Base-by-base conservation (phyloP, 2,888 invertebrate species). In the Chromoteleia sp. region DNA sequence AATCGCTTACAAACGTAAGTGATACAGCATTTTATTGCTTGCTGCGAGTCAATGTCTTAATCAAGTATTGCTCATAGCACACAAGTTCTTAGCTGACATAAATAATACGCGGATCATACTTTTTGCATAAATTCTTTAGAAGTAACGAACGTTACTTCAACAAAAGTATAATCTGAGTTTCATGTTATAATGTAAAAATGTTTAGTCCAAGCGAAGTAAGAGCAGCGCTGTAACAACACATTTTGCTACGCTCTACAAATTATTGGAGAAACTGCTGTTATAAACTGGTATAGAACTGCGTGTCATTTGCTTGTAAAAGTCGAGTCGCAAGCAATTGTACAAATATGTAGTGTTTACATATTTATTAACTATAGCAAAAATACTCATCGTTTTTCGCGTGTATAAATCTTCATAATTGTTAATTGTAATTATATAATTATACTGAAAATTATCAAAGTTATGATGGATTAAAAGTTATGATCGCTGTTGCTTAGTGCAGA, bases 231-330 rank as follows among this genome's bases (percentile, higher is more conserved):
- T 88, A 90, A 88, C 87, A 86, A 84, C 86, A 85, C 85, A 85
- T 83, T 85, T 85, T 56, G 88, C 86, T 80, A 89, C 89, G 91
- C 90, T 91, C 91, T 91, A 90, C 85, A 91, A 91, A 91, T 87
- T 86, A 88, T 85, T 85, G 81, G 88, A 86, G 89, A 88, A 89
- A 88, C 87, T 83, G 81, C 83, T 84, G 80, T 73, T 76, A 56
- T 65, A 56, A 63, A 50, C 52, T 75, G 58, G 56, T 45, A 48
- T 71, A 59, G 41, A 48, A 67, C 68, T 58, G 67, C 75, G 81
- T n/a, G n/a, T 81, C 67, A 81, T 76, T 73, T 81, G 58, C 63
- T 81, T 58, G 71, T 67, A 76, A 76, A 67, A 81, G 81, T 76
- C 41, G 33, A 43, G 21, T 41, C 63, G 56, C 67, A 67, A 81